Evolutionary conservation across 2,113 vertebrate genomes (phyloP).

Genomic region (Erinaceus europaeus): DNA sequence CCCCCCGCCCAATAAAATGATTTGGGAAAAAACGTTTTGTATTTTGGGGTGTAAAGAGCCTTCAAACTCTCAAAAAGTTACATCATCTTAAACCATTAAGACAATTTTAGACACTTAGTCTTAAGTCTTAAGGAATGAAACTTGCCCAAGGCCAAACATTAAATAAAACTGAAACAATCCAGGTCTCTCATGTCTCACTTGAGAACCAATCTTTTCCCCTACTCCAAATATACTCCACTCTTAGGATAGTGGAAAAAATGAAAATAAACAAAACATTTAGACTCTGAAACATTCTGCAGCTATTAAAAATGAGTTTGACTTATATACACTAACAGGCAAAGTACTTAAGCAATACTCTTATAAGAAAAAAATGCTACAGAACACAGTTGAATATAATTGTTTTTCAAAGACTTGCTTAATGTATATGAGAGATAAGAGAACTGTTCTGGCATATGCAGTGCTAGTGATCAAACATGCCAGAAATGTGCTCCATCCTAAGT

Average conservation of each 20-base stretch:
- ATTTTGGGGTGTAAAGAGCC: neutral
- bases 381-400: neutral
- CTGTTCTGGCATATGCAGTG: too few species aligned
- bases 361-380: neutral
- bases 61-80: constrained; percentile 3
- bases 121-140: neutral
- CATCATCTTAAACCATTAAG: neutral
- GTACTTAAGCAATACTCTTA: neutral
- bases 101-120: neutral
- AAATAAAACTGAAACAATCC: neutral
- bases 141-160: constrained; percentile 3
- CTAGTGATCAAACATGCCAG: too few species aligned
- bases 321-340: neutral
- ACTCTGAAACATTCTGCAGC: neutral
- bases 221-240: neutral
- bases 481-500: too few species aligned
- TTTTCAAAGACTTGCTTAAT: too few species aligned
- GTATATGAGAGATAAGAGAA: too few species aligned
- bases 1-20: too few species aligned
- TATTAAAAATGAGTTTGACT: constrained; percentile 20
- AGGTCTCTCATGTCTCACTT: neutral
- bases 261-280: neutral
- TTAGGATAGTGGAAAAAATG: neutral
- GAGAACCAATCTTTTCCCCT: neutral
- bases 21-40: neutral